Evolutionary conservation across 2,888 invertebrate genomes (phyloP).

Genomic region (Coelogynopora nodosa): DNA sequence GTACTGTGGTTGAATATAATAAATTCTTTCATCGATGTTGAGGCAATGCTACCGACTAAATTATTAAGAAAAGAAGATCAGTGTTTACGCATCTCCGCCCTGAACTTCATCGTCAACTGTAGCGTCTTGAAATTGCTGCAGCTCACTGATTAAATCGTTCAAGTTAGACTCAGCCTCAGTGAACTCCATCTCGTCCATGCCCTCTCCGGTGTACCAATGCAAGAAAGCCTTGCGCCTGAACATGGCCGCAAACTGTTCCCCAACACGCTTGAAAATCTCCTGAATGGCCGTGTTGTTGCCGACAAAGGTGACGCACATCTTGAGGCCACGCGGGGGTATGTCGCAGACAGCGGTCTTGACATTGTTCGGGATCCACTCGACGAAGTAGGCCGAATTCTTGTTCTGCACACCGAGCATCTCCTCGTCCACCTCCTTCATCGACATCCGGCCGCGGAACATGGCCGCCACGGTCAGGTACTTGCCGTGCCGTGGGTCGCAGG

Average conservation of each 20-base stretch:
- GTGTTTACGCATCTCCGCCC: constrained; percentile 4
- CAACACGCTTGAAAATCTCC: constrained; percentile 23
- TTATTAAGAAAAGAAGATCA: no score
- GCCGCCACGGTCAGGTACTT: constrained; percentile 77
- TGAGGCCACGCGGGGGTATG: constrained; percentile 69
- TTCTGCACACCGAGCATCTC: constrained; percentile 87
- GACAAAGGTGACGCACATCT: constrained; percentile 29
- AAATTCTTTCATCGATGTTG: no score
- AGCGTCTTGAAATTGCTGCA: constrained; percentile 61
- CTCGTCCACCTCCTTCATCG: constrained; percentile 82
- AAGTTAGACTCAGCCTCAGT: no score
- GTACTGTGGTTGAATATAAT: no score
- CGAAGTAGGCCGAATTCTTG: no score
- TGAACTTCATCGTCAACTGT: constrained; percentile 49
- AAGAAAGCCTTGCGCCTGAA: constrained; percentile 83
- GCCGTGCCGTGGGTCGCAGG: constrained; percentile 83
- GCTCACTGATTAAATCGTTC: constrained; percentile 66
- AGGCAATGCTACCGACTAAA: no score
- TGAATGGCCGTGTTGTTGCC: constrained; percentile 34
- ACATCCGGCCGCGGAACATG: constrained; percentile 82
- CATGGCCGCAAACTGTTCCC: constrained; percentile 34
- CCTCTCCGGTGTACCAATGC: no score
- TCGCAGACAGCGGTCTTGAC: constrained; percentile 85
- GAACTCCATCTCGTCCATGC: no score
- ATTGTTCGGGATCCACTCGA: no score